Conservation (phyloP, 1,140 invertebrate species). For the Lordiphosa clarofinis region DNA sequence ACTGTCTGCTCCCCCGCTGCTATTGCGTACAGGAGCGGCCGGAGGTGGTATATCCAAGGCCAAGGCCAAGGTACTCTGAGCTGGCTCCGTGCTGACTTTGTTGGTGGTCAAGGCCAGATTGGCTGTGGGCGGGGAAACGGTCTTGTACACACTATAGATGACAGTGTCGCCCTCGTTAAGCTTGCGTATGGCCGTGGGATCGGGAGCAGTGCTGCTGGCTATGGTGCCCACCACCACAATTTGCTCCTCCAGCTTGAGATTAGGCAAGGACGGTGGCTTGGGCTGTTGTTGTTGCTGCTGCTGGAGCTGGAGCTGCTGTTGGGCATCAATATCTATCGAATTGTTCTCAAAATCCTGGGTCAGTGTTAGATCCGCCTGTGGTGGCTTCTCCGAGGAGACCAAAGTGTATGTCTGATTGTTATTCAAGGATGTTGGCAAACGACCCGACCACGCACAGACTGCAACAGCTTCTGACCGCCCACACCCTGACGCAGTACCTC, state of each 20-base stretch:
- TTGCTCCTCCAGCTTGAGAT: slow-evolving; percentile 54
- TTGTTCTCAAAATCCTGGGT: slow-evolving; percentile 77
- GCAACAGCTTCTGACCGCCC: slow-evolving; percentile 46
- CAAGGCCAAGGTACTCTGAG: slow-evolving; percentile 33
- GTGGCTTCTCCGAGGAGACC: slow-evolving; percentile 59
- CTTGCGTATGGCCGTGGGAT: slow-evolving; percentile 52
- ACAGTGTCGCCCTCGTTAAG: slow-evolving; percentile 53
- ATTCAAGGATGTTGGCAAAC: not conserved
- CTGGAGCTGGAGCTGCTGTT: slow-evolving; percentile 43
- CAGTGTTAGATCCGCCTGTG: slow-evolving; percentile 44
- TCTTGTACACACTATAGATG: slow-evolving; percentile 68
- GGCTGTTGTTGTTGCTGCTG: slow-evolving; percentile 16
- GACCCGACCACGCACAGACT: slow-evolving; percentile 3
- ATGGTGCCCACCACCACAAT: slow-evolving; percentile 62
- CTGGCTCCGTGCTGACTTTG: slow-evolving; percentile 65
- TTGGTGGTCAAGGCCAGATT: slow-evolving; percentile 64
- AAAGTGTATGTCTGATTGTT: slow-evolving; percentile 8
- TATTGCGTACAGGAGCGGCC: slow-evolving; percentile 39
- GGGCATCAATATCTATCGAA: slow-evolving; percentile 74
- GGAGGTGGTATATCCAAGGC: slow-evolving; percentile 49
- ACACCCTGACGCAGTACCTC: slow-evolving; percentile 47
- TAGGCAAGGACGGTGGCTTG: slow-evolving; percentile 3
- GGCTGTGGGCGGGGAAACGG: slow-evolving; percentile 66
- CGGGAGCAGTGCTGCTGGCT: slow-evolving; percentile 48
- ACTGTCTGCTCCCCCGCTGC: slow-evolving; percentile 46